Base-by-base conservation (phyloP, 2,888 invertebrate species). In the Lysandra bellargus region DNA sequence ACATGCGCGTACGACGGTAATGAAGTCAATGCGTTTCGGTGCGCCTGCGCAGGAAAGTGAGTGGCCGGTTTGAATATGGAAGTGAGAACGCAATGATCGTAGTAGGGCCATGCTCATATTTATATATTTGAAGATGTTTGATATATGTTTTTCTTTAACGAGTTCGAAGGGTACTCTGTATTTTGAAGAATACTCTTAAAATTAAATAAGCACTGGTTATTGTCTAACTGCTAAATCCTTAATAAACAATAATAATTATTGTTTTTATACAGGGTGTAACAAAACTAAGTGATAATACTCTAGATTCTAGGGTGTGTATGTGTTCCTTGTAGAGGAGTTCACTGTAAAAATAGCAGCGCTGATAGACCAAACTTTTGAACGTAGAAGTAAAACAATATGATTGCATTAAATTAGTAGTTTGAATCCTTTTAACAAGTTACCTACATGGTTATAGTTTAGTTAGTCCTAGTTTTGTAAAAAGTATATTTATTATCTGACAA, bases 41-140 rank as follows among this genome's bases (percentile, higher is more conserved):
- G 87, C 88, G 90, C 87, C 85, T 85, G 84, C 89, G 88, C 86
- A 89, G 87, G 90, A 91, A 91, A 92, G 92, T 90, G 90, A 92
- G 89, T 90, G 89, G 90, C 85, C 86, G 84, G 86, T 86, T 88
- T 88, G 87, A 87, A 91, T 91, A 91, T 90, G 90, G 90, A 88
- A 87, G 86, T 86, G 87, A 87, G 88, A 89, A 88, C 86, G 88
- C 86, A 83, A 84, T 81, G 40, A 80, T 82, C 82, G 76, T 81
- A 30, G 64, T 82, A 84, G 83, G 84, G 83, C 57, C 83, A 81
- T 44, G 69, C 73, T 44, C 3, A 23, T 14, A 49, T 49, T 49
- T 49, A 9, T 49, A 49, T 44, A 9, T 44, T 44, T 44, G 44
- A 44, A 44, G 44, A 44, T 44, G 44, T 44, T 44, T 44, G 44